Base-by-base conservation (phyloP, 2,113 vertebrate species). In the Bagarius yarrelli region DNA sequence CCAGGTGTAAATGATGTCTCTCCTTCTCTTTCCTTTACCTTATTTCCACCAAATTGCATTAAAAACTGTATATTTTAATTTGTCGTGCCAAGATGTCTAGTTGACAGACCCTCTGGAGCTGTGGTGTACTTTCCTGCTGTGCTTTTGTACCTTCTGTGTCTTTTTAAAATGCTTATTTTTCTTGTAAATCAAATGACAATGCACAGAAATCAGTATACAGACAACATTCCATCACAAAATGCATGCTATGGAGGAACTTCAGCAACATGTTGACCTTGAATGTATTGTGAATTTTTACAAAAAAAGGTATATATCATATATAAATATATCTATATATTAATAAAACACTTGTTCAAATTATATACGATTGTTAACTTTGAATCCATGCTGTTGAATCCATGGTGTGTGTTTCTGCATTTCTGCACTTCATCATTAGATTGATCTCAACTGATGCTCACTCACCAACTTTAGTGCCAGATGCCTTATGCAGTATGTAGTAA, bases 241-340 rank as follows among this genome's bases (percentile, higher is more conserved):
- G 93, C 93, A 94, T 94, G 93, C 92, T 89, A 87, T 92, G 90
- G 91, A 90, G 91, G 89, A 90, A 89, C 88, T 90, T 86, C 87
- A 89, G 85, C 89, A 92, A 92, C 90, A 91, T 90, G 84, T 85
- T 90, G 91, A 92, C 91, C 86, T 90, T 94, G 91, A 92, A 93
- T 94, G 92, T 94, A 93, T 92, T 92, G 93, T 94, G 92, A 93
- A 90, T 94, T 94, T 94, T 92, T 94, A 93, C 93, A 90, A 91
- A 91, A 88, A 88, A 90, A 92, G 90, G 90, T n/a, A 88, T 89
- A 88, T 92, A 92, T 91, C 91, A 91, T 91, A 92, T 92, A 93
- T 93, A 92, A 92, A 93, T 92, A 93, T 91, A 89, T 93, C 89
- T 93, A 92, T 93, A 93, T 93, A 93, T 93, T 93, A 93, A 93